Evolutionary conservation across 2,888 invertebrate species (phyloP), one percentile per base, ranked within the genome.

Genomic region (Chironomus tentans): DNA sequence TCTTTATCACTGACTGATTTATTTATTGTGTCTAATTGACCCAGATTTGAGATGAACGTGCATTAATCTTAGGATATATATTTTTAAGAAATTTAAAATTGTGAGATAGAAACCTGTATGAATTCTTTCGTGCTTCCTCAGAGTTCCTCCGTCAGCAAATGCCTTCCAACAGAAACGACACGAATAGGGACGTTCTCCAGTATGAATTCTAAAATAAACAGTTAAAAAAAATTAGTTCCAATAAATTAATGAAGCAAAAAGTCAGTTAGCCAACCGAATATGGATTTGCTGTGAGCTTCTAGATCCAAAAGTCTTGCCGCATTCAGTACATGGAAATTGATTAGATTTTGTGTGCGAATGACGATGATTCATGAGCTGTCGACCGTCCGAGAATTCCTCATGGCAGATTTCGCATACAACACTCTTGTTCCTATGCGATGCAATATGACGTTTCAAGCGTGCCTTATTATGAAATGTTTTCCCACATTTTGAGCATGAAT

Each of bases 151-250:
- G 82, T 94, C 94, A 0, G 94, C 94, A 82, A 94, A 94, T 0
- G 93, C 93, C 81, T 94, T 94, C 93, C 93, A 93, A 81, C 94
- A 94, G 83, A 91, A 94, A 10, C 92, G 87, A 81, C 94, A 94
- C 0, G 92, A 92, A 80, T 94, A 94, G 0, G 93, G 94, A 56
- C 93, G 86, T 82, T 94, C 94, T 3, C 91, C 77, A 15, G 68
- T 56, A 13, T 73, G 62, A 21, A 73, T 73, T 72, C 72, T 72
- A 15, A 15, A 28, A 68, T 47, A 70, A 1, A 68, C 7, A n/a
- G n/a, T n/a, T n/a, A n/a, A 21, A 68, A 13, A 4, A 3, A 56
- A 18, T 56, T 56, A 56, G 7, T 70, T 70, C 5, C 13, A 22
- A 21, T 46, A 50, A 70, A 21, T n/a, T n/a, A 13, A 24, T n/a